These are phyloP conservation scores for Mormyrus iriodes DNA, from an alignment of 2,113 vertebrate genomes.

Conservation along the genomic window DNA sequence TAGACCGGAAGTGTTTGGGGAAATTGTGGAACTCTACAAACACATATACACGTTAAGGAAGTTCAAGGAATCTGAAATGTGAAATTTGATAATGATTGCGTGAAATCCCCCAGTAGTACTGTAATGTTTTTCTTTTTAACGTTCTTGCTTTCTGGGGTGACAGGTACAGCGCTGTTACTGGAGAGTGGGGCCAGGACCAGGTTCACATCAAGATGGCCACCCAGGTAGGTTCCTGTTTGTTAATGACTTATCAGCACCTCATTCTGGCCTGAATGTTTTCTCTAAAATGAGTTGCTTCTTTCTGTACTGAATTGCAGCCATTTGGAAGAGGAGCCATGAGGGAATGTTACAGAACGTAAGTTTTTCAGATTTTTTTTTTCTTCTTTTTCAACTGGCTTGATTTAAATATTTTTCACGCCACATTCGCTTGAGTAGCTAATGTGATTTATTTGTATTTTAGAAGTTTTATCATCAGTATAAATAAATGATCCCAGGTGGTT, in stretches of 20 bases:
- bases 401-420: neutral
- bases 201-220: slow-evolving; percentile 87
- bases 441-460: neutral
- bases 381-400: neutral
- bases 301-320: slow-evolving; percentile 62
- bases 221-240: slow-evolving; percentile 64
- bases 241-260: neutral
- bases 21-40: neutral
- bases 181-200: slow-evolving; percentile 81
- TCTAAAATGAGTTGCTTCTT: neutral
- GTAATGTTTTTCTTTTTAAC: neutral
- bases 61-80: neutral
- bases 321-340: slow-evolving; percentile 95
- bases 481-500: neutral
- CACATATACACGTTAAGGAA: neutral
- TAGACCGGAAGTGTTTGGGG: neutral
- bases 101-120: neutral
- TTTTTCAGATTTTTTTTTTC: slow-evolving; percentile 24
- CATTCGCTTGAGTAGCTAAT: neutral
- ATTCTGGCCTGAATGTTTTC: neutral
- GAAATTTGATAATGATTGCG: neutral
- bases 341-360: slow-evolving; percentile 95
- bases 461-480: neutral
- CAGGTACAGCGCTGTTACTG: slow-evolving; percentile 88
- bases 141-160: neutral